Conservation (phyloP, 2,113 vertebrate genomes). For the Heteronetta atricapilla region DNA sequence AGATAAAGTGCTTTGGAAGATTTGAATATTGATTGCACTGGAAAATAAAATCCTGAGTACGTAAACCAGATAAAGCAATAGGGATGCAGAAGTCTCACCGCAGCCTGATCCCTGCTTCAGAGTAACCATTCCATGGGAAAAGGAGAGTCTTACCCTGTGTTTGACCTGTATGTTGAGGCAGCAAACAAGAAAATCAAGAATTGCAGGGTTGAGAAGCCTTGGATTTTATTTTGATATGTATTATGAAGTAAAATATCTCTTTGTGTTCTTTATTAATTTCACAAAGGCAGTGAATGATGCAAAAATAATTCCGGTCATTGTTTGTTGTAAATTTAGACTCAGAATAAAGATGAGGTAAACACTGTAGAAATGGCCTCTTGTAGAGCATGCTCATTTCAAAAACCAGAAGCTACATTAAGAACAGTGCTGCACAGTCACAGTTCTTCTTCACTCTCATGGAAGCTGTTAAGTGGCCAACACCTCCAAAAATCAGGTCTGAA, state of each 20-base stretch:
- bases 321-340: neutral
- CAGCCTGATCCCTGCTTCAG: neutral
- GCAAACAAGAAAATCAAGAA: neutral
- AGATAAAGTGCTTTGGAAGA: neutral
- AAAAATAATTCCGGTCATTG: neutral
- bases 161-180: neutral
- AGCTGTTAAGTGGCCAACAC: conserved; percentile 8
- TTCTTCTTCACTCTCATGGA: neutral
- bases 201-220: neutral
- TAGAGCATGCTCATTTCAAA: neutral
- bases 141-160: neutral
- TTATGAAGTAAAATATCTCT: neutral
- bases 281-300: neutral
- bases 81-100: neutral
- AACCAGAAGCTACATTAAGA: neutral
- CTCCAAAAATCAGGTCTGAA: conserved; percentile 20
- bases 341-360: neutral
- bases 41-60: neutral
- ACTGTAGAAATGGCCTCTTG: neutral
- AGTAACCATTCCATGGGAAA: neutral
- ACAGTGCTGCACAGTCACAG: neutral
- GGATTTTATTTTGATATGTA: neutral
- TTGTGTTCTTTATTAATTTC: neutral
- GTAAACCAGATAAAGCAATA: neutral
- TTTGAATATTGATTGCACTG: neutral